Percentiles rank a stretch among this genome's conserved stretches.
Evolutionary conservation across 2,113 vertebrate genomes (phyloP).

Genomic region (Lamprotornis superbus): DNA sequence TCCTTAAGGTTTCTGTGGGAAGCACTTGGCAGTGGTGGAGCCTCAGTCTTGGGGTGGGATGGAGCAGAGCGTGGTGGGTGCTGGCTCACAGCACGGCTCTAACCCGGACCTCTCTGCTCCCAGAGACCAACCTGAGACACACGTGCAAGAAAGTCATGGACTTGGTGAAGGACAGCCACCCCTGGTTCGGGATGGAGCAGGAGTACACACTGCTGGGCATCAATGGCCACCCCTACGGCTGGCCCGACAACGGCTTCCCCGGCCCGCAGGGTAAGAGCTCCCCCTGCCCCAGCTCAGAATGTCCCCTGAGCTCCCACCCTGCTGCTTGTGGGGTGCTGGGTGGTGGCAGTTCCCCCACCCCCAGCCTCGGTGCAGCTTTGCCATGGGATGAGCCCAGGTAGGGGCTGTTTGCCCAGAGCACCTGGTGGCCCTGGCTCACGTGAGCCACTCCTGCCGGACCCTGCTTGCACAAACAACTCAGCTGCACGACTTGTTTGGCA

Average conservation of each 20-base stretch:
- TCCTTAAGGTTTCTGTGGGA: not conserved
- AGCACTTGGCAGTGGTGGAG: not conserved
- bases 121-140: slow-evolving; percentile 76
- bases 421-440: not conserved
- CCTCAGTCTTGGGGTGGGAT: fast-evolving
- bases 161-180: slow-evolving; percentile 45
- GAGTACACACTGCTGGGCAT: slow-evolving; percentile 69
- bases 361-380: fast-evolving
- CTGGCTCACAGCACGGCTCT: fast-evolving
- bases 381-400: not conserved
- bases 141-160: slow-evolving; percentile 70
- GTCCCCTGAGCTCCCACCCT: not conserved
- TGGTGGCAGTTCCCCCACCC: fast-evolving
- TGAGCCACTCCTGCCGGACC: not conserved
- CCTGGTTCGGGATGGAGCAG: slow-evolving; percentile 78
- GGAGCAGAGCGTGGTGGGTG: fast-evolving
- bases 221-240: slow-evolving; percentile 64
- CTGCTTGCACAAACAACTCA: not conserved
- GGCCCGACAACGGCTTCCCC: slow-evolving; percentile 67
- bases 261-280: slow-evolving; percentile 63
- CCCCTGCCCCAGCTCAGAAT: fast-evolving
- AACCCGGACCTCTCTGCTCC: not conserved
- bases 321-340: not conserved
- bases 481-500: slow-evolving; percentile 26
- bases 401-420: not conserved